Conservation (phyloP, 2,888 invertebrate genomes). For the Agapetus fuscipes region DNA sequence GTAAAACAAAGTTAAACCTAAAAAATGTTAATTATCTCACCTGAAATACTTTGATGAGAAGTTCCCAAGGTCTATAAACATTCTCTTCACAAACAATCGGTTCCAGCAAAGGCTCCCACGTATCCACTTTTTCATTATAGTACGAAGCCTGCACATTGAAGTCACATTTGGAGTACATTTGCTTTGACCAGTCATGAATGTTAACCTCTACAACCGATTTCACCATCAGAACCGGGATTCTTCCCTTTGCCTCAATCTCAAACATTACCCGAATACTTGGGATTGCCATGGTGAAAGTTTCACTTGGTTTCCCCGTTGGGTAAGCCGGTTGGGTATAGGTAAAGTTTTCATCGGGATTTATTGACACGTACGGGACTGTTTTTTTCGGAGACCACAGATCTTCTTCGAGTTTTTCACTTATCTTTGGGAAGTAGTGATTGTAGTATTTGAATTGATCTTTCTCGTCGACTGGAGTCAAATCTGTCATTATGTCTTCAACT, state of each 20-base stretch:
- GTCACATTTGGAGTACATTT: conserved; percentile 39
- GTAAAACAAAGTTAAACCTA: no score
- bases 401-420: conserved; percentile 37
- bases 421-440: conserved; percentile 32
- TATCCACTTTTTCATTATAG: conserved; percentile 57
- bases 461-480: conserved; percentile 35
- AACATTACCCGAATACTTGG: conserved; percentile 54
- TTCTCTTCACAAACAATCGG: conserved; percentile 59
- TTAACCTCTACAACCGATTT: conserved; percentile 49
- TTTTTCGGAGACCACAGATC: conserved; percentile 67
- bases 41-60: conserved; percentile 54
- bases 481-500: conserved; percentile 37
- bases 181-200: conserved; percentile 58
- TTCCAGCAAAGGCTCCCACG: conserved; percentile 81
- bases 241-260: conserved; percentile 47
- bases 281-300: conserved; percentile 42
- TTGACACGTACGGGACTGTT: conserved; percentile 32
- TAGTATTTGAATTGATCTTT: conserved; percentile 42
- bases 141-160: conserved; percentile 42
- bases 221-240: conserved; percentile 43
- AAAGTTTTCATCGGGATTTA: conserved; percentile 25
- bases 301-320: conserved; percentile 34
- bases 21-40: conserved; percentile 25
- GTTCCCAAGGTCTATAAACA: conserved; percentile 61
- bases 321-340: conserved; percentile 34